Conservation (phyloP, 2,113 vertebrate species). For the Cynoglossus semilaevis region DNA sequence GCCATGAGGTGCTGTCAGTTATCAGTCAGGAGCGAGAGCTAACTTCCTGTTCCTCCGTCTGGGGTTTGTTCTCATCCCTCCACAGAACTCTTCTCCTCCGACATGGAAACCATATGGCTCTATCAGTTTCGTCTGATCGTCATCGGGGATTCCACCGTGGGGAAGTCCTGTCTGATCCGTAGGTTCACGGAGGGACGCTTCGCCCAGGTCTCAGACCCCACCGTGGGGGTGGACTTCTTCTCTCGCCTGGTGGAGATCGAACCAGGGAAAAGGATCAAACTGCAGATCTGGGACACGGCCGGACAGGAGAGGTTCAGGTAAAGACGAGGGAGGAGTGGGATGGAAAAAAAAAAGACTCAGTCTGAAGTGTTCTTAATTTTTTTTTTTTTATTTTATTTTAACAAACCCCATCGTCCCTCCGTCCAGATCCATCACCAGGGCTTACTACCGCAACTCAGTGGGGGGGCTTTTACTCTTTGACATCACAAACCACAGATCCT, state of each 20-base stretch:
- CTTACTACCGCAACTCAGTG: constrained; percentile 87
- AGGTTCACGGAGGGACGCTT: constrained; percentile 94
- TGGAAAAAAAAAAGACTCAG: background rate
- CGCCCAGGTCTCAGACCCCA: constrained; percentile 92
- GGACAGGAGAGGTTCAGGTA: constrained; percentile 91
- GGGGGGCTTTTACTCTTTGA: constrained; percentile 95
- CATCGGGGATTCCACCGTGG: constrained; percentile 94
- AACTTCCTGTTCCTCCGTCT: too few species aligned
- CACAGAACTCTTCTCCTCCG: constrained; percentile 47
- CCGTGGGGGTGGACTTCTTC: constrained; percentile 96
- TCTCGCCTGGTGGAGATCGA: constrained; percentile 94
- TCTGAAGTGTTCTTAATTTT: too few species aligned
- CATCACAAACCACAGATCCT: constrained; percentile 96
- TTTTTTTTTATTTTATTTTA: too few species aligned
- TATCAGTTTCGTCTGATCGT: constrained; percentile 96
- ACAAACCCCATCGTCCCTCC: constrained; percentile 25
- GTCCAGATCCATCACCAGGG: constrained; percentile 74
- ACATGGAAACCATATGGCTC: constrained; percentile 96
- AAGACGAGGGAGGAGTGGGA: background rate
- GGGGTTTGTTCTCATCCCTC: background rate
- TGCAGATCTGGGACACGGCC: constrained; percentile 90
- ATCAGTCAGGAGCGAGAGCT: too few species aligned
- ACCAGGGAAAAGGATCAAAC: constrained; percentile 91
- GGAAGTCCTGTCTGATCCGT: constrained; percentile 92
- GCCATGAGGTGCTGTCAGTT: too few species aligned